phyloP scores from a whole-genome alignment of 2,888 invertebrate genomes.

The Arctia plantaginis region DNA sequence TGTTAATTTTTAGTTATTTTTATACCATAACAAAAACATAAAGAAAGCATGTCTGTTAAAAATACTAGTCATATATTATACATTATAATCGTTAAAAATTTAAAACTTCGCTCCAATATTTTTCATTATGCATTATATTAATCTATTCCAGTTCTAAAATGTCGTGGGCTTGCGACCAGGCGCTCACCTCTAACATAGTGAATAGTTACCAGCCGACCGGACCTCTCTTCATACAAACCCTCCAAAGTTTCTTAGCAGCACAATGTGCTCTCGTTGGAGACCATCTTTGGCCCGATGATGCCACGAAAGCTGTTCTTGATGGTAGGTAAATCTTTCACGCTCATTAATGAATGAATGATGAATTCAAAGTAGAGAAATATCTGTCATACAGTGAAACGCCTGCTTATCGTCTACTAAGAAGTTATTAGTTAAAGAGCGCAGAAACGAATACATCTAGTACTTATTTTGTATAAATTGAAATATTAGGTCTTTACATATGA shows the following conservation, averaged over 20 bases:
- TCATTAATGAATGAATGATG: neutral
- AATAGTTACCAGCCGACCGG: slow-evolving; percentile 68
- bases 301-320: slow-evolving; percentile 65
- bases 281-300: slow-evolving; percentile 85
- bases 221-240: slow-evolving; percentile 83
- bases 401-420: no score
- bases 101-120: neutral
- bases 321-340: slow-evolving; percentile 39
- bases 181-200: slow-evolving; percentile 55
- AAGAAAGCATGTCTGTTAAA: no score
- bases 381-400: no score
- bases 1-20: no score
- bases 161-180: slow-evolving; percentile 67
- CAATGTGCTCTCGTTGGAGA: slow-evolving; percentile 78
- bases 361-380: no score
- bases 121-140: neutral
- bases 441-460: no score
- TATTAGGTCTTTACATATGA: no score
- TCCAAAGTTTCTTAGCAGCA: slow-evolving; percentile 86
- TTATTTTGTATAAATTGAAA: no score
- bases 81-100: no score
- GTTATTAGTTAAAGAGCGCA: no score
- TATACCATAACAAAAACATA: no score
- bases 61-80: no score
- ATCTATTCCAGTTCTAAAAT: slow-evolving; percentile 45